Conservation (phyloP, 2,113 vertebrate genomes). For the Oenanthe melanoleuca region DNA sequence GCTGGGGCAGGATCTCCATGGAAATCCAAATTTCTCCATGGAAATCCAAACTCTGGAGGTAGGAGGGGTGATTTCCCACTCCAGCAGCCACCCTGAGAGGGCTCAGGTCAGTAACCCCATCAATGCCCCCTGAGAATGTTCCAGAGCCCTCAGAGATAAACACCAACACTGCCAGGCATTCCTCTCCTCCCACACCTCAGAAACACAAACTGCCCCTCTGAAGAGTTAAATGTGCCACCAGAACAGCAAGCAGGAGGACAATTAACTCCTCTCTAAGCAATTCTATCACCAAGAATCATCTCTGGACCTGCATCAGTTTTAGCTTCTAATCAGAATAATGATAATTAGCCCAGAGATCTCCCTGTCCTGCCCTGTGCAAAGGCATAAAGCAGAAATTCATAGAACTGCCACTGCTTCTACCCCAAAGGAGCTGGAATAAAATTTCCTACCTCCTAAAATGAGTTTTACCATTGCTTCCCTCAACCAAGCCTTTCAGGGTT, state of each 20-base stretch:
- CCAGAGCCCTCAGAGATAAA: neutral
- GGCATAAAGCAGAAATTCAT: neutral
- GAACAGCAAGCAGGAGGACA: neutral
- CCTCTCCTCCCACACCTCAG: neutral
- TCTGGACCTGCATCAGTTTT: neutral
- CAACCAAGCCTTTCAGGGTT: neutral
- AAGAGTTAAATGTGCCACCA: neutral
- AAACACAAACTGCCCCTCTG: neutral
- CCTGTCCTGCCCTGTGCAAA: neutral
- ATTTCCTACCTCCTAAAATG: neutral
- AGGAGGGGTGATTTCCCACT: neutral
- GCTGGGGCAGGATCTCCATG: neutral
- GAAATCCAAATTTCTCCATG: neutral
- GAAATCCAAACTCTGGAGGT: neutral
- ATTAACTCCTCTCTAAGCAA: neutral
- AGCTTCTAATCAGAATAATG: neutral
- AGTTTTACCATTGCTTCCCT: neutral
- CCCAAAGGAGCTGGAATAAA: neutral
- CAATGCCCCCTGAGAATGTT: neutral
- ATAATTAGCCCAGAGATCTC: neutral
- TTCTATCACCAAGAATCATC: neutral
- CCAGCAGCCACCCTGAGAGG: neutral
- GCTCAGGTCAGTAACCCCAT: neutral
- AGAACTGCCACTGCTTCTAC: neutral
- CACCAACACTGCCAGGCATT: neutral